phyloP scores from a whole-genome alignment of 2,888 invertebrate species.

The Andrena chrysosceles region DNA sequence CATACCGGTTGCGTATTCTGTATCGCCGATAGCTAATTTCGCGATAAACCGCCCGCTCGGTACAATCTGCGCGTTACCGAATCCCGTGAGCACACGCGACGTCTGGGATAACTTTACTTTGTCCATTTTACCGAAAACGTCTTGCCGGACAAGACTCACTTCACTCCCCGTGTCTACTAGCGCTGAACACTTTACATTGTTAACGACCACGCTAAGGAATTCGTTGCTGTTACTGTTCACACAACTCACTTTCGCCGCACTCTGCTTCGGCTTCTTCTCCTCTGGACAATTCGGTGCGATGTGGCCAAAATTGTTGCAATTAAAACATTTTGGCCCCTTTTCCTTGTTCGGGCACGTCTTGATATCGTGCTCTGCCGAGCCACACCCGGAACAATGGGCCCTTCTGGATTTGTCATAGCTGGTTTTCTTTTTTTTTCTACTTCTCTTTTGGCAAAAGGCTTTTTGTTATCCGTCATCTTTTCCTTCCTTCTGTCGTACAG shows the following conservation, averaged over 20 bases:
- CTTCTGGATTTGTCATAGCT: neutral
- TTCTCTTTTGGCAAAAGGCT: neutral
- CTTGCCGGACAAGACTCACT: neutral
- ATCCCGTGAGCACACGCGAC: neutral
- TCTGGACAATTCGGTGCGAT: neutral
- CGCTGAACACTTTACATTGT: neutral
- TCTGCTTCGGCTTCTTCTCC: neutral
- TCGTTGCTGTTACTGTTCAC: neutral
- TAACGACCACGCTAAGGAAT: neutral
- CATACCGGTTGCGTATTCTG: neutral
- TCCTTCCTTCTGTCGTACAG: neutral
- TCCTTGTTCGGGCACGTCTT: neutral
- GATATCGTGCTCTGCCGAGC: neutral
- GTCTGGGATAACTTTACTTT: neutral
- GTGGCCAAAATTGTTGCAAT: slow-evolving; percentile 6
- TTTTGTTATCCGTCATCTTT: neutral
- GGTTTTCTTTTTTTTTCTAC: neutral
- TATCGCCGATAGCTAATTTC: neutral
- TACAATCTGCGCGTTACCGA: neutral
- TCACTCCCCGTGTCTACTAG: slow-evolving; percentile 1
- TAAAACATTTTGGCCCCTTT: neutral
- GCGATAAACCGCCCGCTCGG: neutral
- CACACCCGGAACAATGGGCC: neutral
- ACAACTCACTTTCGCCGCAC: neutral
- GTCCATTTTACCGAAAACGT: neutral